phyloP scores from a whole-genome alignment of 1,140 invertebrate genomes.

The Eufriesea mexicana region DNA sequence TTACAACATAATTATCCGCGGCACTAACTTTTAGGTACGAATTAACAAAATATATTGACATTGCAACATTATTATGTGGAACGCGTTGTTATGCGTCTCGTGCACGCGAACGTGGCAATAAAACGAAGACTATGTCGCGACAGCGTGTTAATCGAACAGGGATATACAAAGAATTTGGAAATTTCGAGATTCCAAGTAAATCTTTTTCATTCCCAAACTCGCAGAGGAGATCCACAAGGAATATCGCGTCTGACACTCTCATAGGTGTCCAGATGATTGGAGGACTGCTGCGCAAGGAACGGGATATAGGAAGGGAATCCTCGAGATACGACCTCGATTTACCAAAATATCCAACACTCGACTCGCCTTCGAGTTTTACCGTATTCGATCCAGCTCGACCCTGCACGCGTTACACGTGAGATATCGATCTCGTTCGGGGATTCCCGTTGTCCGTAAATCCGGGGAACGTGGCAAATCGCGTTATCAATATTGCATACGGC shows the following conservation, averaged over 20 bases:
- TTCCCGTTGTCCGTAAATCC: constrained; percentile 16
- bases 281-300: background rate
- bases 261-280: background rate
- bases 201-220: background rate
- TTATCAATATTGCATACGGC: background rate
- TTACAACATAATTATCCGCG: constrained; percentile 62
- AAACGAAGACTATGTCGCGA: background rate
- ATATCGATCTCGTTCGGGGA: constrained; percentile 10
- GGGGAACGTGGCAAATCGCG: background rate
- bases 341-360: constrained; percentile 21
- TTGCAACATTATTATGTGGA: constrained; percentile 40
- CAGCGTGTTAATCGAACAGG: background rate
- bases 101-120: background rate
- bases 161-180: background rate
- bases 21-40: constrained; percentile 37
- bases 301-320: background rate
- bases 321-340: constrained; percentile 20
- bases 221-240: background rate
- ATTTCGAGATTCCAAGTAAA: background rate
- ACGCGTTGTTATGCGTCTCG: background rate
- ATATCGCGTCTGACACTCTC: background rate
- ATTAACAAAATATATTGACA: constrained; percentile 49
- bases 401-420: constrained; percentile 4
- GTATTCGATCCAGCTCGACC: background rate
- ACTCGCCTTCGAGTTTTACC: background rate